phyloP scores from a whole-genome alignment of 2,113 vertebrate genomes.

The Leucoraja erinaceus region DNA sequence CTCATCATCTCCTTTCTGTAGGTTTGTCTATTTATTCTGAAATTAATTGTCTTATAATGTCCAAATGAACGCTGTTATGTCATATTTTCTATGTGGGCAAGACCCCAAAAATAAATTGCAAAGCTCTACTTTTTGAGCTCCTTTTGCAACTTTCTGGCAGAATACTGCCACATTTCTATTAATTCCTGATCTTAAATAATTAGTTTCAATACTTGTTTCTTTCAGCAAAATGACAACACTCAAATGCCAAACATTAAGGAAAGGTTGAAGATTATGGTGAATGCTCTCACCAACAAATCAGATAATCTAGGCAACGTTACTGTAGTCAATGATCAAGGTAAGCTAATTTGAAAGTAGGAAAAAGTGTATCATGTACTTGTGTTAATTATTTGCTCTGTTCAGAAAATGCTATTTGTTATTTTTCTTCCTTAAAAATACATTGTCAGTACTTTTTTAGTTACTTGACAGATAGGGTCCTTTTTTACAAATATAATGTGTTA shows the following conservation, averaged over 20 bases:
- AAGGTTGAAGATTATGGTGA: slow-evolving; percentile 27
- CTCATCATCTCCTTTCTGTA: too few relatives aligned
- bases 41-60: too few relatives aligned
- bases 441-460: neutral
- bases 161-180: neutral
- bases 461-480: neutral
- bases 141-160: neutral
- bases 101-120: neutral
- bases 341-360: neutral
- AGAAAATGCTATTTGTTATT: neutral
- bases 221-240: neutral
- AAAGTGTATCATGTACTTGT: neutral
- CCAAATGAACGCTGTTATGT: too few relatives aligned
- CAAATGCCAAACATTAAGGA: slow-evolving; percentile 2
- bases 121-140: neutral
- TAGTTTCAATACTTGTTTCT: neutral
- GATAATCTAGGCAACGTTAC: neutral
- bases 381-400: too few relatives aligned
- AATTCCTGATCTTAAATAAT: neutral
- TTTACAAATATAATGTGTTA: too few relatives aligned
- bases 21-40: too few relatives aligned
- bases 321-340: neutral
- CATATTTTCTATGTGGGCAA: neutral
- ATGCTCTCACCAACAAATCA: slow-evolving; percentile 20
- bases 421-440: neutral